Evolutionary conservation across 2,113 vertebrate genomes (phyloP), one percentile per base, ranked within the genome.

Genomic region (Columbina picui): DNA sequence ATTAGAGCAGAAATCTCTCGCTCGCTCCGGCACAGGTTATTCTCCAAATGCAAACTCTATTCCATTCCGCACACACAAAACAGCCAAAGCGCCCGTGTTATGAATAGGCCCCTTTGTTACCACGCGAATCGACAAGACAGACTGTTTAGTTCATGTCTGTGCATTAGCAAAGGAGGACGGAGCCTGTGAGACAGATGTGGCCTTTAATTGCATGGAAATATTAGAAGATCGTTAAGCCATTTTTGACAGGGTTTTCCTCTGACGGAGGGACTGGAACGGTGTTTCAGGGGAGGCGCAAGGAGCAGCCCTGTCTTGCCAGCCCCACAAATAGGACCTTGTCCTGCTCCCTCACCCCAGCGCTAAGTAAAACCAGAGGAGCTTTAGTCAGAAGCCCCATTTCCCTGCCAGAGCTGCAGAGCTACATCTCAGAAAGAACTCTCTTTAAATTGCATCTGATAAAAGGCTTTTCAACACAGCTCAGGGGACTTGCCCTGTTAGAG

Each of bases 141-240:
- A 98, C 97, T 98, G 98, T 98, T 98, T 98, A 97, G 97, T 98
- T 98, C 98, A 97, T 98, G 98, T 98, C 98, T 98, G 98, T 97
- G 95, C 95, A 81, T 95, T 67, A 89, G 96, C 77, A 49, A 83
- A 98, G 97, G 97, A 97, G 97, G 95, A 97, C 93, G 63, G 95
- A 97, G 98, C 97, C 98, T 98, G 98, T 64, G 96, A 98, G 98
- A 97, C 98, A 98, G 98, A 98, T 98, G 98, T 98, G 98, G 97
- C 95, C 97, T 98, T 98, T 98, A 98, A 98, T 98, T 98, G 97
- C 97, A 90, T 96, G 97, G 98, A 98, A 98, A 98, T 98, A 98
- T 98, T 98, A 98, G 98, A 98, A 97, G 98, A 98, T 98, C 79
- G 93, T 98, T 98, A 98, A 98, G 97, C 96, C 93, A 71, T 95